These are phyloP conservation scores for Balanococcus diminutus DNA, from an alignment of 2,888 invertebrate genomes.

Conservation along the genomic window DNA sequence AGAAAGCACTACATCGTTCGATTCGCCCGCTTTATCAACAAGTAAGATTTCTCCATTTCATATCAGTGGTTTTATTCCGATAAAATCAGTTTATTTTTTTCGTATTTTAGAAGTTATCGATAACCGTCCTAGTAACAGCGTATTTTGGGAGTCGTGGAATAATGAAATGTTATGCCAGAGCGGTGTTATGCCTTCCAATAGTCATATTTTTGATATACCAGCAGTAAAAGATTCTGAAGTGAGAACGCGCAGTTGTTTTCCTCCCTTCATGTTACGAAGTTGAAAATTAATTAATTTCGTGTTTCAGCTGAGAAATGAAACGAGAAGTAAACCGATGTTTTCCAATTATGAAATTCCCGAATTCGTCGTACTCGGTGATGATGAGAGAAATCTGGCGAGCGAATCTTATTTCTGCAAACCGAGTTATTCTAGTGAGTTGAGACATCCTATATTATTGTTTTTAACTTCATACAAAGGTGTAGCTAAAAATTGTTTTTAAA, in stretches of 20 bases:
- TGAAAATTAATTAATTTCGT: not conserved
- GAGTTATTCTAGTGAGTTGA: not conserved
- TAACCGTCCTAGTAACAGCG: conserved; percentile 26
- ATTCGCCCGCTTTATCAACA: not conserved
- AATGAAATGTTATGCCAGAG: conserved; percentile 40
- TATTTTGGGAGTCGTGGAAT: conserved; percentile 47
- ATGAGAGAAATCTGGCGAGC: not conserved
- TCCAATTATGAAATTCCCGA: conserved; percentile 25
- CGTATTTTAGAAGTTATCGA: not conserved
- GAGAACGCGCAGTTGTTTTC: not conserved
- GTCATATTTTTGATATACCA: conserved; percentile 20
- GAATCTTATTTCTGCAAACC: not conserved
- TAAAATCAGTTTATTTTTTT: not conserved
- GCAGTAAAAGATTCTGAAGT: not conserved
- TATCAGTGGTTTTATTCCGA: not conserved
- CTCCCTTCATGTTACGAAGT: not conserved
- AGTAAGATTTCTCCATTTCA: not conserved
- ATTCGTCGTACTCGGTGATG: not conserved
- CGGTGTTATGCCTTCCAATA: conserved; percentile 45
- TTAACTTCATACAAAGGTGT: not conserved
- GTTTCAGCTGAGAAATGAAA: conserved; percentile 18
- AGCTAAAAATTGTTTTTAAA: not conserved
- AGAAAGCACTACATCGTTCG: conserved; percentile 33
- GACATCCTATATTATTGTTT: not conserved
- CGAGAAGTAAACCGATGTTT: not conserved